phyloP scores from a whole-genome alignment of 2,888 invertebrate genomes.

The Cybosia mesomella region DNA sequence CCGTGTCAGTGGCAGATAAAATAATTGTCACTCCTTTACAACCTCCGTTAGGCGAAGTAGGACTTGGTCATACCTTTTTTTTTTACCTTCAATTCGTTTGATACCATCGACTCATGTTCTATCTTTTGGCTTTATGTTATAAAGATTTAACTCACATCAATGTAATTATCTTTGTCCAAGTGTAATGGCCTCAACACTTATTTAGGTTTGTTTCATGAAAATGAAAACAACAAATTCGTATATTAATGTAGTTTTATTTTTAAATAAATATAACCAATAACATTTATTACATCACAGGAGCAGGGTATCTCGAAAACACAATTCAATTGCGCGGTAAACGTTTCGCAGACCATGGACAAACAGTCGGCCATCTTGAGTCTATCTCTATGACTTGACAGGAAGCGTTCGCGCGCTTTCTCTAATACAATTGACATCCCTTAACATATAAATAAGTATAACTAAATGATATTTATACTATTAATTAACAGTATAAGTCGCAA shows the following conservation, averaged over 20 bases:
- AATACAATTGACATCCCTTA: slow-evolving; percentile 81
- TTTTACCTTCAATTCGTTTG: no score
- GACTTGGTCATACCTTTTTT: no score
- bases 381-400: slow-evolving; percentile 46
- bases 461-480: slow-evolving; percentile 62
- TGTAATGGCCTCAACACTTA: no score
- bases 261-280: slow-evolving; percentile 87
- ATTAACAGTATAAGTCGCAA: slow-evolving; percentile 58
- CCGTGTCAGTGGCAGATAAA: no score
- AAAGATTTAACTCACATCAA: no score
- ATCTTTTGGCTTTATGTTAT: no score
- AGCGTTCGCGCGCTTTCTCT: slow-evolving; percentile 62
- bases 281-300: slow-evolving; percentile 87
- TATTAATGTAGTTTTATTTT: slow-evolving; percentile 86
- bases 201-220: neutral
- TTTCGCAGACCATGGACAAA: slow-evolving; percentile 60
- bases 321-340: slow-evolving; percentile 71
- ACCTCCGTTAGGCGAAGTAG: no score
- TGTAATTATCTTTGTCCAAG: no score
- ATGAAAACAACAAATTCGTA: slow-evolving; percentile 60
- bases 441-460: slow-evolving; percentile 76
- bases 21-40: no score
- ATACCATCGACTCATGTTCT: no score
- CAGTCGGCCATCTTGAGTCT: slow-evolving; percentile 46
- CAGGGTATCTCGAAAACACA: slow-evolving; percentile 85